phyloP scores from a whole-genome alignment of 2,113 vertebrate species.

The Caloenas nicobarica region DNA sequence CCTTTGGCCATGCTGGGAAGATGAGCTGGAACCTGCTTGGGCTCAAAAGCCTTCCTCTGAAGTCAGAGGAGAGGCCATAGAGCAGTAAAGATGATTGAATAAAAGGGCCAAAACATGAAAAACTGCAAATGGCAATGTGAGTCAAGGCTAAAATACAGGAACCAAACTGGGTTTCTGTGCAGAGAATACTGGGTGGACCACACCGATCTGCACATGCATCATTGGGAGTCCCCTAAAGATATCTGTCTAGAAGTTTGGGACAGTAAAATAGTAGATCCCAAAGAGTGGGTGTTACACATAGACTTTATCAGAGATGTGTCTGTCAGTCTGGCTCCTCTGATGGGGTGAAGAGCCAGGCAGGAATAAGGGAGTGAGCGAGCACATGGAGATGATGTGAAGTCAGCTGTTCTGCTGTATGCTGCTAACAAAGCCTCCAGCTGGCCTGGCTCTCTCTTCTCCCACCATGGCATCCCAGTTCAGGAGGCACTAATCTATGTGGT shows the following conservation, averaged over 20 bases:
- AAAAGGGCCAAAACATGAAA: background rate
- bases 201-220: background rate
- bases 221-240: background rate
- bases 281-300: background rate
- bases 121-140: background rate
- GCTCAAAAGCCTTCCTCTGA: background rate
- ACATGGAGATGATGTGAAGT: background rate
- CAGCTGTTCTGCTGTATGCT: background rate
- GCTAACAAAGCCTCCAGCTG: background rate
- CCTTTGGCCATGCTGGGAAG: background rate
- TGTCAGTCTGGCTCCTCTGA: background rate
- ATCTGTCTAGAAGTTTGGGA: background rate
- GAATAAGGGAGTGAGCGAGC: background rate
- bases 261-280: background rate
- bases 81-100: background rate
- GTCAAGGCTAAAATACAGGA: background rate
- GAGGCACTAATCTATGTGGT: background rate
- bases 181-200: background rate
- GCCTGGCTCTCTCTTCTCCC: background rate
- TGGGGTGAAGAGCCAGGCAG: background rate
- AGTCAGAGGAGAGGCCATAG: background rate
- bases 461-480: background rate
- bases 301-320: rapidly evolving
- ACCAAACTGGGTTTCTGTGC: background rate
- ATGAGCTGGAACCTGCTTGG: background rate